Evolutionary conservation across 1,140 invertebrate genomes (phyloP), one percentile per base, ranked within the genome.

Genomic region (Vanessa tameamea): DNA sequence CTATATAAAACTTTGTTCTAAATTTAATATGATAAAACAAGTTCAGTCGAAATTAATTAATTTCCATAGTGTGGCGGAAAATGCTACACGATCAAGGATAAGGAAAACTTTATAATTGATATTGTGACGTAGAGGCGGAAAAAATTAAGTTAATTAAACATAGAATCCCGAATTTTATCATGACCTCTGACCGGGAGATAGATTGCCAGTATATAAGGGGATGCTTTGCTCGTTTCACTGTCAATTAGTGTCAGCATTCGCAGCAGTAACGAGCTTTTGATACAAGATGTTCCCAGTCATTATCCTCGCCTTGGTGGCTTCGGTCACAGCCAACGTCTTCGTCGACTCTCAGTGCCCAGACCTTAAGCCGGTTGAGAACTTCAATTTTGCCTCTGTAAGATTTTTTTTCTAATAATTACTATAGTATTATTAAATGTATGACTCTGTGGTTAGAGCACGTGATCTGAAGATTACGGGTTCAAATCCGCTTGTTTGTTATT

Each of bases 301-400:
- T n/a, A 31, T 87, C 11, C 15, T 85, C n/a, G 71, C 65, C 14
- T 14, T 87, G 14, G 76, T 82, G 11, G 84, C 81, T 20, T 74
- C 75, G 26, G 83, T 80, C 16, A 59, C 79, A 0, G 86, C 82
- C 37, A 75, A 78, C 48, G 82, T 79, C 43, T 59, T 64, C 64
- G 7, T 43, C 20, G 65, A 73, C 15, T 31, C 53, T 11, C 61
- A 63, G 16, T 89, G 87, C 61, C 85, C 87, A 15, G 83, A 82
- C 4, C 57, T 83, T 31, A 85, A 86, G 70, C 77, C 82, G 2
- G 81, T 89, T 53, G 80, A 83, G 50, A 85, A 87, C 64, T 87
- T 89, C 73, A 84, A 87, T 65, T 55, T 82, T n/a, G 78, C 82
- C 5, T 81, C 81, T 20, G 87, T 89, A 73, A 87, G 86, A 50